These are phyloP conservation scores for Falco cherrug DNA, from an alignment of 2,797 vertebrate genomes.

Conservation along the genomic window DNA sequence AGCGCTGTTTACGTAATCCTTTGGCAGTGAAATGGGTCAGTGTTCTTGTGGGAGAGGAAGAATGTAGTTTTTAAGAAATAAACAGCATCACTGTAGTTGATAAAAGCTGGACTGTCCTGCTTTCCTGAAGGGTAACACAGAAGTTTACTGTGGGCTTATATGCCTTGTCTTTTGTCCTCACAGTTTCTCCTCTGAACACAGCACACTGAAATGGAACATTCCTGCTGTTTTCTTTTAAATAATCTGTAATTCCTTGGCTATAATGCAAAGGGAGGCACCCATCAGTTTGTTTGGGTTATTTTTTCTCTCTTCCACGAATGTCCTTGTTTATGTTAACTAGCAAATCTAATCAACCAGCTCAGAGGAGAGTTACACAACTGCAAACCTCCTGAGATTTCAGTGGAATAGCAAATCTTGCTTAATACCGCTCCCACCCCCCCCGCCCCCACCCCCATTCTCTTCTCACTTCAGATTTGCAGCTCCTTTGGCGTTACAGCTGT, in stretches of 20 bases:
- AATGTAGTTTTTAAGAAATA: constrained; percentile 30
- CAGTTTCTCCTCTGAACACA: not conserved
- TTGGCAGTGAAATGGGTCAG: not conserved
- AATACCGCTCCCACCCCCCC: not conserved
- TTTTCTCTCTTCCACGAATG: not conserved
- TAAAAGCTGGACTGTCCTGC: not conserved
- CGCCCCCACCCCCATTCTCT: accelerated
- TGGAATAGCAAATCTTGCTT: constrained; percentile 20
- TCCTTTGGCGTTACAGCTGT: constrained; percentile 6
- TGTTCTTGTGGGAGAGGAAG: not conserved
- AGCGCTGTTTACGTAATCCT: constrained; percentile 13
- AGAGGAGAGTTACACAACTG: constrained; percentile 27
- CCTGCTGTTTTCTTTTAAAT: constrained; percentile 3
- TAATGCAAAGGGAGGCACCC: not conserved
- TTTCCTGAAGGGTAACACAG: not conserved
- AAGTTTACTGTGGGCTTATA: not conserved
- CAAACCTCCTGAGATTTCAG: constrained; percentile 13
- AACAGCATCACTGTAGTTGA: not conserved
- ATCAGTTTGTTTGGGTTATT: not conserved
- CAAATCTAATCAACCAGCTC: constrained; percentile 2
- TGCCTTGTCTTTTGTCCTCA: not conserved
- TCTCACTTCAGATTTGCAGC: constrained; percentile 16
- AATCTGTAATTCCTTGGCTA: not conserved
- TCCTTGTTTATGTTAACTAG: constrained; percentile 35
- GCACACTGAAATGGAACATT: not conserved